phyloP scores from a whole-genome alignment of 1,140 invertebrate genomes.

The Drosophila athabasca region DNA sequence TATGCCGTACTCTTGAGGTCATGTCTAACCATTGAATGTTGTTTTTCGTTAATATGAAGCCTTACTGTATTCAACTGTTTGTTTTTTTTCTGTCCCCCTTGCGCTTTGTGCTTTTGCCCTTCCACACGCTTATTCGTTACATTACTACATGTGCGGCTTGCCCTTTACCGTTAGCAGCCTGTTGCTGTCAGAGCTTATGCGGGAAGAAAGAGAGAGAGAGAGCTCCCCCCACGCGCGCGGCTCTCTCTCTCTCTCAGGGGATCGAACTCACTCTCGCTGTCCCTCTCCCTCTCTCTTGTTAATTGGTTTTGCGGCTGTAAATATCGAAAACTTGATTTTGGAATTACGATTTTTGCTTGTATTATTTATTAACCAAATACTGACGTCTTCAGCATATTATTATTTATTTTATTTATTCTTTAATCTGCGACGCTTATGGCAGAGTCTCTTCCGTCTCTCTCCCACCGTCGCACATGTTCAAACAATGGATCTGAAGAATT shows the following conservation, averaged over 20 bases:
- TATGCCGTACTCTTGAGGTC: background rate
- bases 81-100: background rate
- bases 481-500: constrained; percentile 6
- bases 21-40: constrained; percentile 25
- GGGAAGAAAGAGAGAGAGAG: background rate
- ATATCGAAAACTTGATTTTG: constrained; percentile 72
- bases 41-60: constrained; percentile 17
- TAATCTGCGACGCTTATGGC: background rate
- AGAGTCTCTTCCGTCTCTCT: background rate
- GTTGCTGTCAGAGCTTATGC: background rate
- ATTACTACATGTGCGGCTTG: constrained; percentile 6
- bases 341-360: constrained; percentile 46
- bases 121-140: background rate
- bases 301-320: constrained; percentile 25
- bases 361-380: constrained; percentile 41
- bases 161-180: constrained; percentile 22
- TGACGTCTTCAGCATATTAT: constrained; percentile 41
- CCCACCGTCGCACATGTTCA: constrained; percentile 30
- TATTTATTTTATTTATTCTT: constrained; percentile 30
- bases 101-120: constrained; percentile 19
- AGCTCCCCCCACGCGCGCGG: too few species aligned
- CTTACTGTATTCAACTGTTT: constrained; percentile 28
- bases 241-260: too few species aligned
- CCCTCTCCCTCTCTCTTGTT: constrained; percentile 5
- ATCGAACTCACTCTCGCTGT: constrained; percentile 1